These are phyloP conservation scores for Dipodomys merriami DNA, from an alignment of 2,113 vertebrate species.

Conservation along the genomic window DNA sequence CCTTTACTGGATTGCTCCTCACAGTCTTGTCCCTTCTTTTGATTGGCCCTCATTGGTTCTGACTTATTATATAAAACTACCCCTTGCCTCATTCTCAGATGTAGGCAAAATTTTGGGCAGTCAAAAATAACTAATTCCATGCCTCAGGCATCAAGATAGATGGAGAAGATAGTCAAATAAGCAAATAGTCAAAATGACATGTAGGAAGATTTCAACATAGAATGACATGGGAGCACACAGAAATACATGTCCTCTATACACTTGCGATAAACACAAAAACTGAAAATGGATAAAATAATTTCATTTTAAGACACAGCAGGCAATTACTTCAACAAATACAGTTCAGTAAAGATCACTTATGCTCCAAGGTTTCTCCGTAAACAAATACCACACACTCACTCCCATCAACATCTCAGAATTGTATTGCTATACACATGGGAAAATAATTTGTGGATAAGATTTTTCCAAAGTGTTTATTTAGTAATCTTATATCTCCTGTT, in stretches of 20 bases:
- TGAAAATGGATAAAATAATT: not conserved
- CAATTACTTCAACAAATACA: not conserved
- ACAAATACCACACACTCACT: constrained; percentile 19
- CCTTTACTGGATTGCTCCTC: not conserved
- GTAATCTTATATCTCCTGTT: constrained; percentile 71
- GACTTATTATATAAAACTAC: not conserved
- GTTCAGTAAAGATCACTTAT: not conserved
- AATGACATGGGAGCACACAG: fast-evolving
- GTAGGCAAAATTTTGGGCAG: not conserved
- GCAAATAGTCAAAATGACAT: not conserved
- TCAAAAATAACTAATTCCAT: not conserved
- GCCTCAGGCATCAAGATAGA: not conserved
- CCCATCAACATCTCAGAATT: constrained; percentile 47
- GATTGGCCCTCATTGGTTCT: not conserved
- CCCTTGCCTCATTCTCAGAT: not conserved
- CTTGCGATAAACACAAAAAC: not conserved
- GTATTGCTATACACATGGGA: constrained; percentile 22
- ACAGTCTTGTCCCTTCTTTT: no score
- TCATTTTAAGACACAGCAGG: not conserved
- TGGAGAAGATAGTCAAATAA: not conserved
- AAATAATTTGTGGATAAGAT: constrained; percentile 76
- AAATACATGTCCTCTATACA: not conserved
- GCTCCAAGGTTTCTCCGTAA: not conserved
- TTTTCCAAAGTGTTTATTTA: constrained; percentile 82
- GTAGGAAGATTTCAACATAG: not conserved